phyloP scores from a whole-genome alignment of 1,140 invertebrate genomes.

The Oncopodura yosiiana region DNA sequence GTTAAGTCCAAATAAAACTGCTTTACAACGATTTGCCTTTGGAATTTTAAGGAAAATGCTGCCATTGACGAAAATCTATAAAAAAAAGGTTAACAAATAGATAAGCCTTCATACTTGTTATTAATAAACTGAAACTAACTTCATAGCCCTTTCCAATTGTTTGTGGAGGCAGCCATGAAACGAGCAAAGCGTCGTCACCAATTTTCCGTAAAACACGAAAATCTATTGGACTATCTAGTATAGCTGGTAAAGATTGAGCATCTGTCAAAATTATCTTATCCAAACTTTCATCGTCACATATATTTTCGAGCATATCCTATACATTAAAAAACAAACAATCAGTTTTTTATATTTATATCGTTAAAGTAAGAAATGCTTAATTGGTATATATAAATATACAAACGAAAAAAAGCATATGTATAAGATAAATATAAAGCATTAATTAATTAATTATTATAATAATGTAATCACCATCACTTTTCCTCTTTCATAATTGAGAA shows the following conservation, averaged over 20 bases:
- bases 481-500: constrained; percentile 22
- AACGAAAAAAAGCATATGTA: background rate
- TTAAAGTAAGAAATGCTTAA: background rate
- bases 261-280: background rate
- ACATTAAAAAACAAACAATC: background rate
- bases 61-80: constrained; percentile 38
- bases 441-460: background rate
- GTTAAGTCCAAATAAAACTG: constrained; percentile 36
- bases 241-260: background rate
- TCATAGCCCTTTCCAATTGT: constrained; percentile 33
- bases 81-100: constrained; percentile 7
- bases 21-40: constrained; percentile 35
- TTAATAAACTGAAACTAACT: constrained; percentile 19
- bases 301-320: constrained; percentile 19
- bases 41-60: constrained; percentile 32
- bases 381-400: background rate
- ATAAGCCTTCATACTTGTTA: background rate
- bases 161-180: constrained; percentile 36
- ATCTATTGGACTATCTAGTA: constrained; percentile 19
- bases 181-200: constrained; percentile 36
- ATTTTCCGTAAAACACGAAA: constrained; percentile 36
- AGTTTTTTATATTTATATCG: background rate
- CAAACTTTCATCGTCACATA: constrained; percentile 9
- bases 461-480: constrained; percentile 28
- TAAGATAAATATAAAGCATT: too few species aligned